These are phyloP conservation scores for Bothrops jararaca DNA, from an alignment of 2,113 vertebrate species.

Conservation along the genomic window DNA sequence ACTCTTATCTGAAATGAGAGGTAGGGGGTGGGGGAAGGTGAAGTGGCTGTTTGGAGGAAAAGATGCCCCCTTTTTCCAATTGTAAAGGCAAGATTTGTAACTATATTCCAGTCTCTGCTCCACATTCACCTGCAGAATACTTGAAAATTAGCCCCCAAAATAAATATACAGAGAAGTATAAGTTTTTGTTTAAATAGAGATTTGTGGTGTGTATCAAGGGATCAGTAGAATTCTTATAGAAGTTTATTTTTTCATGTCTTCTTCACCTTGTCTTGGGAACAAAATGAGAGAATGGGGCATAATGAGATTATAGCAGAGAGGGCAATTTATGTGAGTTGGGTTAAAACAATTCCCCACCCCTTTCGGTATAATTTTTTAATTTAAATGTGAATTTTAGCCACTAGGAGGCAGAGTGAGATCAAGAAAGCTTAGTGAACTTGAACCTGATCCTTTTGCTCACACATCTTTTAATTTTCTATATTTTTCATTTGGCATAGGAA, in stretches of 20 bases:
- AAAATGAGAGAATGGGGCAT: not conserved
- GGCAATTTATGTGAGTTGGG: not conserved
- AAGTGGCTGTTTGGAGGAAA: not conserved
- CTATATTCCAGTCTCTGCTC: not conserved
- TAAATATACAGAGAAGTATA: not conserved
- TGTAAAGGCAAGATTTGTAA: not conserved
- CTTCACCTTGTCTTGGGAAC: not conserved
- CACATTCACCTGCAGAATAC: not conserved
- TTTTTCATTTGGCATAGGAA: constrained; percentile 41
- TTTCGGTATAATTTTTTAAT: not conserved
- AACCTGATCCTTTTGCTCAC: constrained; percentile 81
- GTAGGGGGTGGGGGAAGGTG: not conserved
- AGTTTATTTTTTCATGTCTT: not conserved
- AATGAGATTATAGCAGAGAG: not conserved
- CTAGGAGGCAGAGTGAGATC: constrained; percentile 95
- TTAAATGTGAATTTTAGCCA: constrained; percentile 69
- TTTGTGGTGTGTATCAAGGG: not conserved
- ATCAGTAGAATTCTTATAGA: not conserved
- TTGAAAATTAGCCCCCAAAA: not conserved
- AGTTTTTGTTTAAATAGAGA: not conserved
- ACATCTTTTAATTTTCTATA: constrained; percentile 53
- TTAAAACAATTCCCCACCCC: not conserved
- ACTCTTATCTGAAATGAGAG: not conserved
- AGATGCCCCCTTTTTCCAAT: not conserved
- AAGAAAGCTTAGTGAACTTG: constrained; percentile 83